phyloP scores from a whole-genome alignment of 2,888 invertebrate genomes.

The Hypercompe scribonia region DNA sequence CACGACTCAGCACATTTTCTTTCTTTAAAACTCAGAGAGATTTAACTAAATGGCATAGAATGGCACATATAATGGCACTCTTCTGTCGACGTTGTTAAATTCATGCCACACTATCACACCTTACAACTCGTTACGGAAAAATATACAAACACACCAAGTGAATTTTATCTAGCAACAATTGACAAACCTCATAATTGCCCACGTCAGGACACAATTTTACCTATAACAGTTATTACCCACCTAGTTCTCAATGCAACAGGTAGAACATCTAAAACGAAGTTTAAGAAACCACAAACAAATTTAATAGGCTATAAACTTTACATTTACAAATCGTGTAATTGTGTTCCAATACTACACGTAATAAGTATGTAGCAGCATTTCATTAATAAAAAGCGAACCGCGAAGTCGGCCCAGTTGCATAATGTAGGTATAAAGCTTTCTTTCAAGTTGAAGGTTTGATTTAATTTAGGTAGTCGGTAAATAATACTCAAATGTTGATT shows the following conservation, averaged over 20 bases:
- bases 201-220: background rate
- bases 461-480: background rate
- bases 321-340: background rate
- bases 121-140: background rate
- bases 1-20: background rate
- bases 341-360: background rate
- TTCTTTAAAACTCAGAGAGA: background rate
- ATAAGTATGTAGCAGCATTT: background rate
- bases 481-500: background rate
- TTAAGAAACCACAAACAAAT: background rate
- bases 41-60: background rate
- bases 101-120: background rate
- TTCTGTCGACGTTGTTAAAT: background rate
- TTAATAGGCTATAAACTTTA: background rate
- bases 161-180: background rate
- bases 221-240: background rate
- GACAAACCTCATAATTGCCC: background rate
- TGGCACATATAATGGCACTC: background rate
- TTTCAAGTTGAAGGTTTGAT: constrained; percentile 4
- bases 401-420: background rate
- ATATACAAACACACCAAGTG: background rate
- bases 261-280: background rate
- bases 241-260: background rate
- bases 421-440: background rate
- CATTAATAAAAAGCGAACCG: background rate